These are phyloP conservation scores for Pseudolaguvia tuberculata DNA, from an alignment of 2,113 vertebrate genomes.

Conservation along the genomic window DNA sequence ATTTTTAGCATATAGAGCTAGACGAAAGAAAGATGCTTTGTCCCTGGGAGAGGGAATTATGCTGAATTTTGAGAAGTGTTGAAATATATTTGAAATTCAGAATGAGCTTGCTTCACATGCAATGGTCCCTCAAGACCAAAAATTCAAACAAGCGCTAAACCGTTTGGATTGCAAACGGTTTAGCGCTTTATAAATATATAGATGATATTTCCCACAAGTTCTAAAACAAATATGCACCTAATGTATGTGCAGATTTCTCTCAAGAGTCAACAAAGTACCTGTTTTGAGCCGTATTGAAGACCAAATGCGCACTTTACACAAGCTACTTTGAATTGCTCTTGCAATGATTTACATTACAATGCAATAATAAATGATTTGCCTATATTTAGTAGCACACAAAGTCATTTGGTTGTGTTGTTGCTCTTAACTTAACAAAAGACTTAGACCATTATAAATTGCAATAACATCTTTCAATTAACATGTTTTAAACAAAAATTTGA, in stretches of 20 bases:
- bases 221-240: constrained; percentile 35
- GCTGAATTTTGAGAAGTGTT: constrained; percentile 47
- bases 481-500: neutral
- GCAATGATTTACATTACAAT: neutral
- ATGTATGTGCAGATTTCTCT: constrained; percentile 30
- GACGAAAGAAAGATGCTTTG: constrained; percentile 41
- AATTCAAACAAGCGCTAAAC: constrained; percentile 47
- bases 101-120: constrained; percentile 45
- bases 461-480: neutral
- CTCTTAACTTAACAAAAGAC: neutral
- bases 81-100: constrained; percentile 51
- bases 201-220: constrained; percentile 47
- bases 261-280: constrained; percentile 17
- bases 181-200: constrained; percentile 43
- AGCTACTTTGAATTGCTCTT: neutral
- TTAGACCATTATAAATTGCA: neutral
- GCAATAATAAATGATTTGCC: neutral
- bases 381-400: neutral
- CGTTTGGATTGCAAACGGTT: constrained; percentile 45
- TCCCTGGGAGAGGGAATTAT: constrained; percentile 40
- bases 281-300: neutral
- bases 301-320: neutral
- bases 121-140: constrained; percentile 37
- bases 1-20: constrained; percentile 44
- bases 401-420: neutral